Base-by-base conservation (phyloP, 2,797 vertebrate species). In the Chaetodon trifasciatus region DNA sequence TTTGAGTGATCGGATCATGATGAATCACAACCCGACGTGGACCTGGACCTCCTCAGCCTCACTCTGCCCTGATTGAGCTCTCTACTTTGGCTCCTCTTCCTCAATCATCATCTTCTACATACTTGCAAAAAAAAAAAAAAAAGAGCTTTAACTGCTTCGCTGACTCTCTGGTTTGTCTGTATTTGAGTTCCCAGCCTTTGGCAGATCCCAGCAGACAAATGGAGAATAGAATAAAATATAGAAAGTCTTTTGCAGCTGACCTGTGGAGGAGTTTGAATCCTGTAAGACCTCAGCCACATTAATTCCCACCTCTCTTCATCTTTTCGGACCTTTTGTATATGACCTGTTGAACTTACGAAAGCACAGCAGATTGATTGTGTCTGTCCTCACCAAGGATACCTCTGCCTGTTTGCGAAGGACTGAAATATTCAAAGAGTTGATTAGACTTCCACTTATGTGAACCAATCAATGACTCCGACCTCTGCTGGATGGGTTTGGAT, bases 391-490 rank as follows among this genome's bases (percentile, higher is more conserved):
- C 21, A 44, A 77, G 53, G 42, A 6, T 16, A 46, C 44, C 32
- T 39, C 61, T 50, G 23, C 12, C 47, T 71, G 42, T 75, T 85
- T 65, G 58, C 57, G 44, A 70, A 63, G 28, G 16, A 42, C 68
- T 69, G 42, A 55, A 79, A 44, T 56, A 56, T 76, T 62, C 23
- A 66, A 66, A 16, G 40, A 61, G 74, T 69, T 82, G 35, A 78
- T 76, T 53, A 47, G 60, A 70, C 55, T 68, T 86, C 6, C 6
- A n/a, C 21, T 61, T 37, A 47, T 56, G 52, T 67, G 21, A 68
- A 53, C 65, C 24, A 74, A 90, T 88, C 70, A 65, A 76, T 87
- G 72, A 2, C 23, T 75, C 55, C 82, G 73, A 73, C 61, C 78
- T 78, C 47, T 64, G 17, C 3, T 47, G 32, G 15, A 32, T 77